Percentiles rank a stretch among this genome's conserved stretches.
Evolutionary conservation across 2,113 vertebrate species (phyloP).

Genomic region (Varanus salvator): DNA sequence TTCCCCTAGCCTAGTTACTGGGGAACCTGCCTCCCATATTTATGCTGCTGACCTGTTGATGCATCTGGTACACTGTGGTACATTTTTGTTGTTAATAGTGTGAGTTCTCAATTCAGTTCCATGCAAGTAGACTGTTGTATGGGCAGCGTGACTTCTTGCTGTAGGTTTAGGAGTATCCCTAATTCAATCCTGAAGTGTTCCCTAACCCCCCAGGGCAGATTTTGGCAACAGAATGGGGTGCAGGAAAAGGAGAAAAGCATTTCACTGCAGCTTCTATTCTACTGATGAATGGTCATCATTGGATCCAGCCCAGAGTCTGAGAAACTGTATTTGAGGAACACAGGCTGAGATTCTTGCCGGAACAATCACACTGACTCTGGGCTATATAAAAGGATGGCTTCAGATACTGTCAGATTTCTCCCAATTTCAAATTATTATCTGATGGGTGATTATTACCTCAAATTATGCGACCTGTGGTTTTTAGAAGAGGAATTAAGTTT

Average conservation of each 20-base stretch:
- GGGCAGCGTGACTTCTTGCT: too few relatives aligned
- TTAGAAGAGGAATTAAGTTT: neutral
- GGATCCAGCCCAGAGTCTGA: neutral
- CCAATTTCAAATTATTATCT: neutral
- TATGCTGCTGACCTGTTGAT: neutral
- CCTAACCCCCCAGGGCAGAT: too few relatives aligned
- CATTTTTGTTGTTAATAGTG: neutral
- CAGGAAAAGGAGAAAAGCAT: too few relatives aligned
- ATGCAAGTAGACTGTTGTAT: too few relatives aligned
- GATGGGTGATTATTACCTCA: neutral
- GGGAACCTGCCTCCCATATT: neutral
- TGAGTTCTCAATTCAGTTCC: neutral
- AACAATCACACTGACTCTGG: neutral
- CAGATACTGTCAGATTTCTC: neutral
- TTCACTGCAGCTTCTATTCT: too few relatives aligned
- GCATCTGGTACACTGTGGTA: neutral
- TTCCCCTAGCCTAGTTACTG: neutral
- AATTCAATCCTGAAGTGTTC: too few relatives aligned
- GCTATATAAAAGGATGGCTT: neutral
- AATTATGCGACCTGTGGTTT: neutral
- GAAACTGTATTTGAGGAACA: neutral
- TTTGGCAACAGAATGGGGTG: too few relatives aligned
- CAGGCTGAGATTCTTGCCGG: neutral
- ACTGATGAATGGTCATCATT: too few relatives aligned
- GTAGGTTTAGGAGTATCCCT: too few relatives aligned